Evolutionary conservation across 2,113 vertebrate genomes (phyloP).

Genomic region (Trochalopteron elliotii): DNA sequence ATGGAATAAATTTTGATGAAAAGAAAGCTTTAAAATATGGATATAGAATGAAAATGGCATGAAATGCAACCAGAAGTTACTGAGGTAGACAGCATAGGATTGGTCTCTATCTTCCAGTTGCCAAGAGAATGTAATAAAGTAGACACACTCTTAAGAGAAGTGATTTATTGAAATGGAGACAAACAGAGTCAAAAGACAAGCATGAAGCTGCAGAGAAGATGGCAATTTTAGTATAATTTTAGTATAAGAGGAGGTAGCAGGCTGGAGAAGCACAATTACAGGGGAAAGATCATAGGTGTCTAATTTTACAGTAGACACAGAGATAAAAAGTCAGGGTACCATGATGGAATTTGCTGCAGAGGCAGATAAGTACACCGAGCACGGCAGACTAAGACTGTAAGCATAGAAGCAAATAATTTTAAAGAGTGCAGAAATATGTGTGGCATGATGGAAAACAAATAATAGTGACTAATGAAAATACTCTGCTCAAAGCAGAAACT

Average conservation of each 20-base stretch:
- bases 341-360: neutral
- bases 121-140: neutral
- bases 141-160: neutral
- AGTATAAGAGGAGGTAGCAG: neutral
- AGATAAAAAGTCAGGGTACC: neutral
- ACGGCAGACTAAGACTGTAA: neutral
- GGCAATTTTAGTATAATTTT: neutral
- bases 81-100: neutral
- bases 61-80: neutral
- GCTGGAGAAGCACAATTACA: neutral
- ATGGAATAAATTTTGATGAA: neutral
- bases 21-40: neutral
- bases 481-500: neutral
- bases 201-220: neutral
- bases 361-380: accelerated
- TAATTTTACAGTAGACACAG: neutral
- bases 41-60: neutral
- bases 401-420: neutral
- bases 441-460: neutral
- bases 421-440: neutral
- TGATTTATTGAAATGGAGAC: neutral
- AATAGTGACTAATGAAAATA: neutral
- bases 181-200: neutral
- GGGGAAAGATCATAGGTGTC: neutral
- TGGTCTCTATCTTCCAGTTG: neutral